Base-by-base conservation (phyloP, 30 jellyfish, hydroid and myxozoan species). In the Phacellophora camtschatica region DNA sequence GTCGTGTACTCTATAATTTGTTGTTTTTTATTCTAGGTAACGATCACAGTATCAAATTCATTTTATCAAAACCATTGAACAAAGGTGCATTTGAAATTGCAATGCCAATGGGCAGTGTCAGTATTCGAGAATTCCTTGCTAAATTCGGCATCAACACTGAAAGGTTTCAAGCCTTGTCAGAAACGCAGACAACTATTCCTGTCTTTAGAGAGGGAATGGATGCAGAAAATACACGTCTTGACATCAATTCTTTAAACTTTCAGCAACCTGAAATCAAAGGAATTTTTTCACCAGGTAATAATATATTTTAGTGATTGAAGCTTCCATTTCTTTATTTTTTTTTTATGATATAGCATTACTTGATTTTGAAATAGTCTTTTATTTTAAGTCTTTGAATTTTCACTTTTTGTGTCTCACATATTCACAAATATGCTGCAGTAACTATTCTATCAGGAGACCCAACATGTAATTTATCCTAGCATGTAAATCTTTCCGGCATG, bases 61-160 rank as follows among this genome's bases (percentile, higher is more conserved):
- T 15, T 5, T 22, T 70, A 11, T 34, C 68, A 9, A 70, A 70
- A 31, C 19, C 5, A 15, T 5, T 23, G 29, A 22, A 53, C 22
- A 36, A 22, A 19, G 56, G 31, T 29, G 55, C 43, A 9, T 49
- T 15, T n/a, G 83, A 18, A 0, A 70, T 70, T 25, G 27, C 33
- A 0, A 41, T 43, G 71, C 68, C 58, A 25, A 70, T 46, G 84
- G 56, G 32, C 8, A 25, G 68, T 4, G 46, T 70, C 65, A 46
- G n/a, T 46, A 54, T 70, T 4, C 43, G 36, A 53, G 58, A 70
- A 15, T 70, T 70, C 53, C 70, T 70, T 15, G 84, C 39, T 16
- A 70, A 70, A 49, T 70, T 70, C 23, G 67, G 67, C 2, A 70
- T 49, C 39, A 51, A 45, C 29, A 29, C 70, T 2, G 84, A 27